These are phyloP conservation scores for Micromussa lordhowensis DNA, from an alignment of 92 coral and sea anemone species.

Conservation along the genomic window DNA sequence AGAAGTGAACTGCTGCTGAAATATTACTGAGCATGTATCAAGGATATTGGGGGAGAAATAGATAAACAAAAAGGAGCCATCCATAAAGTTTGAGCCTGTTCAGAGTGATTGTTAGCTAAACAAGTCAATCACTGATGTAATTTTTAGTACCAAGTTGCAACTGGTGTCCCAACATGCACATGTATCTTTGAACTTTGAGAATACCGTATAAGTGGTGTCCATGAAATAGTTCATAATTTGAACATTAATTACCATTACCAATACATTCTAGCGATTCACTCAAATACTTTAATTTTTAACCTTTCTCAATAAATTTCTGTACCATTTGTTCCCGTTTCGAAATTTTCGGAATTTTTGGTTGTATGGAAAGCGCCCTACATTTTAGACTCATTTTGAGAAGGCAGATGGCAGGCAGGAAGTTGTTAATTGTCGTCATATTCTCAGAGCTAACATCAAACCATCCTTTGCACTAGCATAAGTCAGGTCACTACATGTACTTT, in stretches of 20 bases:
- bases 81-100: neutral
- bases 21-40: neutral
- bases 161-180: no score
- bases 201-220: neutral
- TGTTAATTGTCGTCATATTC: neutral
- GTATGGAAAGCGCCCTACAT: no score
- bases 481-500: neutral
- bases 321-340: no score
- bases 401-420: neutral
- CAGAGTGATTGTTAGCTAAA: no score
- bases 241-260: neutral
- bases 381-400: neutral
- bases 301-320: no score
- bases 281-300: no score
- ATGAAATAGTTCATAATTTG: neutral
- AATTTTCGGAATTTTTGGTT: no score
- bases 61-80: neutral
- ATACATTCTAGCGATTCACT: neutral
- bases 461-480: neutral
- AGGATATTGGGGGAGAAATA: neutral
- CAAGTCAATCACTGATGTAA: neutral
- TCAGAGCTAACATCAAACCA: neutral
- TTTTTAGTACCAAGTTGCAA: neutral
- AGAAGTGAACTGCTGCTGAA: neutral
- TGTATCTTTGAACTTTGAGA: neutral